Evolutionary conservation across 2,888 invertebrate species (phyloP), one percentile per base, ranked within the genome.

Genomic region (Mylabris sibirica): DNA sequence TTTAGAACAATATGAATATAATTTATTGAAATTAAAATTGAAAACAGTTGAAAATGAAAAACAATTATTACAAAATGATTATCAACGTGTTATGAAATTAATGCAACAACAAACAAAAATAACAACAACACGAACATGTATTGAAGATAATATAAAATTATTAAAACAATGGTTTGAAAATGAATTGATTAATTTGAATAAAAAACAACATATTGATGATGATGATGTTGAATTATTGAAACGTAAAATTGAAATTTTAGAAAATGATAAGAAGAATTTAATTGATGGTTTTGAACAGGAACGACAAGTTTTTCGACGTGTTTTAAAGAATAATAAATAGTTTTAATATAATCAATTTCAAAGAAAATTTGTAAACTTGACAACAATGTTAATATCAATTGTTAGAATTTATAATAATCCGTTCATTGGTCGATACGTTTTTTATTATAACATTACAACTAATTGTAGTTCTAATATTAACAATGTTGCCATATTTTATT

Each of bases 161-260:
- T 30, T 70, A 24, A 34, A 60, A n/a, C 64, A 49, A 17, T 70
- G 70, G 70, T 65, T 70, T 24, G 65, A 70, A 22, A 70, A 67
- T 53, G 65, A 70, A 24, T 22, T 59, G 9, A 57, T 64, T 4
- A 41, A 57, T 6, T 63, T 66, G 0, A 14, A 14, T 1, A 3
- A 3, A 3, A n/a, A 26, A 11, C 62, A 61, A n/a, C 20, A n/a
- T n/a, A n/a, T 17, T 14, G 67, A 63, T 3, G 65, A 68, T 24
- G 66, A 66, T 0, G 65, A 68, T 24, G 66, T 63, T 0, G 68
- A 66, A 57, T 5, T 41, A 2, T 59, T 71, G 44, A 71, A 64
- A 24, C 66, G 17, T 12, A 63, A 69, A 59, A 66, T 68, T 12
- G 26, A 63, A 8, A 69, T 26, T 14, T 59, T 69, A 62, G 68